A percentile compares a stretch with the other conserved stretches of the same genome.
Evolutionary conservation across 2,797 vertebrate species (phyloP).

Genomic region (Channa striata): DNA sequence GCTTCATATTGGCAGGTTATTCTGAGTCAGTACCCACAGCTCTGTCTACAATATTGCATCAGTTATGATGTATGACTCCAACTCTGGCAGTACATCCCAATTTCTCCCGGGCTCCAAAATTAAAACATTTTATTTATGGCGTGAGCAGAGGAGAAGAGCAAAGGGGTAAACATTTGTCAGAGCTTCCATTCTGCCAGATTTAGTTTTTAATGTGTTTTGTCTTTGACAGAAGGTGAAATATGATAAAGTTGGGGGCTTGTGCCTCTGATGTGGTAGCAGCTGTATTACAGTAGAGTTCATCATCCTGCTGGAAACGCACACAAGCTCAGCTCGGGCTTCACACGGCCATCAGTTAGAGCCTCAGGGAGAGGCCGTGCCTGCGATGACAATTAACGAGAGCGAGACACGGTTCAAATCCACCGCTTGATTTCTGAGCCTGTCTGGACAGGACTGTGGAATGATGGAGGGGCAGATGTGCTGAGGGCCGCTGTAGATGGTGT

Average conservation of each 20-base stretch:
- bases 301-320: not conserved
- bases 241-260: not conserved
- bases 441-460: constrained; percentile 14
- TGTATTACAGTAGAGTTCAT: not conserved
- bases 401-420: not conserved
- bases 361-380: too few relatives aligned
- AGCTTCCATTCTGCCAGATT: not conserved
- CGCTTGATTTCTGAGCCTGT: constrained; percentile 6
- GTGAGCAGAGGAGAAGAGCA: constrained; percentile 18
- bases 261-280: not conserved
- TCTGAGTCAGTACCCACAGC: not conserved
- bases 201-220: not conserved
- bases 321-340: too few relatives aligned
- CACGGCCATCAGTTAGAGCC: not conserved
- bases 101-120: constrained; percentile 16
- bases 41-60: not conserved
- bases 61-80: not conserved
- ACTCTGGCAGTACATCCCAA: constrained; percentile 2
- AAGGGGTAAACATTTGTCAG: constrained; percentile 39
- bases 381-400: not conserved
- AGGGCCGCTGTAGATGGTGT: not conserved
- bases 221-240: constrained; percentile 13
- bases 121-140: constrained; percentile 18
- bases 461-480: not conserved
- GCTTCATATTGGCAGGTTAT: not conserved